These are phyloP conservation scores for Rhombomys opimus DNA, from an alignment of 2,113 vertebrate species.

Conservation along the genomic window DNA sequence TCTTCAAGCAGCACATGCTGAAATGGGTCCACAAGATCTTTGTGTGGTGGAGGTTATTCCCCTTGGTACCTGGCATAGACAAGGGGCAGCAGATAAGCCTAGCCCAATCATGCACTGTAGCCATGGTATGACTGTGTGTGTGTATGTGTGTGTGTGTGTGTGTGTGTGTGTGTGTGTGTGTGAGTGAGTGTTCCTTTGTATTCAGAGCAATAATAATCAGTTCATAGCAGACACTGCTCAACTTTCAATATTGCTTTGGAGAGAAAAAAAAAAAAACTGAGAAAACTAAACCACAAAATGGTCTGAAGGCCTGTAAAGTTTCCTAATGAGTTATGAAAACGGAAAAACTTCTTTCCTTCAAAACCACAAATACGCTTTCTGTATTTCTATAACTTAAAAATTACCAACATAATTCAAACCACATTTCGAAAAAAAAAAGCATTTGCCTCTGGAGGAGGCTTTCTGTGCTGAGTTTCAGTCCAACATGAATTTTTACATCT, in stretches of 20 bases:
- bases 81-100: not conserved
- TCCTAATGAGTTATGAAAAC: constrained; percentile 73
- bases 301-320: constrained; percentile 74
- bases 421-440: constrained; percentile 67
- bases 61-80: constrained; percentile 24
- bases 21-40: not conserved
- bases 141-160: not conserved
- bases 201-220: constrained; percentile 63
- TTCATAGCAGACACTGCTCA: constrained; percentile 73
- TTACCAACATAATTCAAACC: constrained; percentile 72
- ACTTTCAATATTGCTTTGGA: constrained; percentile 77
- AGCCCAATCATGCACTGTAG: not conserved
- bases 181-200: constrained; percentile 50
- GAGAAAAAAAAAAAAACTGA: constrained; percentile 74
- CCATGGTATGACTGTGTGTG: not conserved
- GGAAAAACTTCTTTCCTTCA: constrained; percentile 74
- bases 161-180: not conserved
- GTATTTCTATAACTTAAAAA: constrained; percentile 72
- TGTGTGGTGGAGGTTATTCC: not conserved
- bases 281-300: constrained; percentile 73
- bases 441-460: constrained; percentile 72
- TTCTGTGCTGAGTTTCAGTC: constrained; percentile 75
- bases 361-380: constrained; percentile 81
- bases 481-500: constrained; percentile 77
- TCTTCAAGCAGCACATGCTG: not conserved